A percentile compares a stretch with the other conserved stretches of the same genome.
phyloP scores from a whole-genome alignment of 37 sponge, comb jelly and placozoan genomes.

The Halichondria panicea region DNA sequence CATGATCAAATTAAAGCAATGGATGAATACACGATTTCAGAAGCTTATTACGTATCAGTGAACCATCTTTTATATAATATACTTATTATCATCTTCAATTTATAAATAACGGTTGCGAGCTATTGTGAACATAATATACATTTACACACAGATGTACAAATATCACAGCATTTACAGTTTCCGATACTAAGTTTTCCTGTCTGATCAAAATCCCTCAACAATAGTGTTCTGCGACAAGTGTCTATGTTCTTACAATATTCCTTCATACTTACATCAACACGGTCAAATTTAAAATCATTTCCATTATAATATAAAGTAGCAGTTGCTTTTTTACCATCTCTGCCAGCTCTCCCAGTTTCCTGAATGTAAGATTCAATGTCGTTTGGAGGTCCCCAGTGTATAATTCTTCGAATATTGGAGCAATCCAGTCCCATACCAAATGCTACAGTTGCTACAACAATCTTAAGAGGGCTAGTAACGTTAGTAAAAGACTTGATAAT shows the following conservation, averaged over 20 bases:
- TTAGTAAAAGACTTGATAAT: not conserved
- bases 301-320: not conserved
- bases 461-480: not conserved
- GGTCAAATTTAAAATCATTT: not conserved
- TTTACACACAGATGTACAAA: not conserved
- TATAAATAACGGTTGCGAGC: too few species aligned
- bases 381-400: not conserved
- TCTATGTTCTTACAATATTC: not conserved
- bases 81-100: too few species aligned
- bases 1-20: too few species aligned
- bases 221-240: not conserved
- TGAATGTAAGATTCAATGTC: conserved; percentile 6
- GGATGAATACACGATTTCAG: too few species aligned
- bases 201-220: not conserved
- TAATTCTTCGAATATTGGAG: not conserved
- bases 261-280: not conserved
- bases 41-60: too few species aligned
- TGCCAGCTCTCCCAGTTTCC: conserved; percentile 6
- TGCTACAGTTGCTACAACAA: not conserved
- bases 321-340: not conserved
- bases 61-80: too few species aligned
- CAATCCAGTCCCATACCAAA: conserved; percentile 5
- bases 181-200: not conserved
- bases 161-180: not conserved
- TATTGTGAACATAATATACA: not conserved